Evolutionary conservation across 1,140 invertebrate genomes (phyloP), one percentile per base, ranked within the genome.

Genomic region (Bombus sibiricus): DNA sequence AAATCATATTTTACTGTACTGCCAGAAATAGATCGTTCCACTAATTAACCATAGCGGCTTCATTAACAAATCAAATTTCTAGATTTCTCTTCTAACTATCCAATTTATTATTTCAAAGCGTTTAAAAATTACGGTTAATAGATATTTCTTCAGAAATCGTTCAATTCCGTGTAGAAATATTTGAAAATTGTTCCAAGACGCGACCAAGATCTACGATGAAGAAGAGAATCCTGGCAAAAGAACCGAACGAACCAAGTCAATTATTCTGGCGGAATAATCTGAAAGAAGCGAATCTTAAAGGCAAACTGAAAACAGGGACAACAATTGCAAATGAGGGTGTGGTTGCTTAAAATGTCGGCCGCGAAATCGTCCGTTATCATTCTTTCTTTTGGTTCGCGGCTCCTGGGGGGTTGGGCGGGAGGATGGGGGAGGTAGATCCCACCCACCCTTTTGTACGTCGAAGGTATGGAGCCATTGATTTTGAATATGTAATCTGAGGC

Each of bases 401-500:
- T 47, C 64, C 71, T 22, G 62, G 28, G 25, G 3, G 43, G 76
- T 64, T 39, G 57, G 86, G 83, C 71, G 74, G 85, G 59, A 59
- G 86, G 72, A 53, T 66, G 76, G 78, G 83, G 88, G 85, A 59
- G 71, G 74, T 81, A 93, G 86, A 92, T 85, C 87, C 92, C 91
- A 92, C 92, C 93, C 89, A 90, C 86, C 75, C 77, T 73, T 91
- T 91, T 90, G 88, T 92, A 92, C 86, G 78, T 91, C 85, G 86
- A 91, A 91, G 89, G 89, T 90, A 90, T 83, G 92, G 83, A 93
- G 92, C 93, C 94, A 94, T 94, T 94, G 94, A 94, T 94, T 94
- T 94, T 93, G 93, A 94, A 94, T 94, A 94, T 94, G 93, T 94
- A 94, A 94, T 94, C 92, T 88, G 90, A 91, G 92, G 93, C 92